Evolutionary conservation across 1,140 invertebrate species (phyloP), one percentile per base, ranked within the genome.

Genomic region (Palaemon carinicauda): DNA sequence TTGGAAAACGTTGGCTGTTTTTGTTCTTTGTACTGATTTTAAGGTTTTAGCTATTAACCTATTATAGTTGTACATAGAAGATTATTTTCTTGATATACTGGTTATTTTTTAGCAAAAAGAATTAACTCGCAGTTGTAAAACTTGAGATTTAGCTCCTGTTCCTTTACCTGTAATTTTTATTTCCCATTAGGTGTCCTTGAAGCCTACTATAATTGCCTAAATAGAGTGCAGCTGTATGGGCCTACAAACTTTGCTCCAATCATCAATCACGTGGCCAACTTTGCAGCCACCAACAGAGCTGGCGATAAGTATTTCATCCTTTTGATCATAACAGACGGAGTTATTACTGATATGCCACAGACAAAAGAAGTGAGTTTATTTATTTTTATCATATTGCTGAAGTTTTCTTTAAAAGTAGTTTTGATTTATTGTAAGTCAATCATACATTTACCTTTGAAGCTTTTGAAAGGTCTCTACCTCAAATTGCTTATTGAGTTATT

Each of bases 311-410:
- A 95, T 90, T 94, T 92, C 90, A 92, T 95, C 52, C 90, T 95
- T 3, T 91, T 95, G 1, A 93, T 95, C 77, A 91, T 95, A 7
- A 95, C 94, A 4, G 94, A 95, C 91, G 94, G 94, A 33, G 93
- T 94, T 31, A 94, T 95, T 50, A 94, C 93, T 15, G 94, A 95
- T 90, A 94, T 95, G 92, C 92, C 92, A 19, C 91, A 93, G 52
- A 95, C 94, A 0, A 94, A 92, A 89, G 90, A 93, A 84, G 94
- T 91, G 90, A 90, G 81, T 82, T 3, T 21, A 19, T 17, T 3
- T 31, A 14, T 10, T 27, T 1, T 56, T 7, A n/a, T 17, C 24
- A 21, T 17, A 17, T 10, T 17, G 5, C 3, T 31, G 9, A 24
- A 10, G 3, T 51, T 21, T n/a, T 24, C n/a, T 51, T 21, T 15